Evolutionary conservation across 2,113 vertebrate species (phyloP), one percentile per base, ranked within the genome.

Genomic region (Syngnathus scovelli): DNA sequence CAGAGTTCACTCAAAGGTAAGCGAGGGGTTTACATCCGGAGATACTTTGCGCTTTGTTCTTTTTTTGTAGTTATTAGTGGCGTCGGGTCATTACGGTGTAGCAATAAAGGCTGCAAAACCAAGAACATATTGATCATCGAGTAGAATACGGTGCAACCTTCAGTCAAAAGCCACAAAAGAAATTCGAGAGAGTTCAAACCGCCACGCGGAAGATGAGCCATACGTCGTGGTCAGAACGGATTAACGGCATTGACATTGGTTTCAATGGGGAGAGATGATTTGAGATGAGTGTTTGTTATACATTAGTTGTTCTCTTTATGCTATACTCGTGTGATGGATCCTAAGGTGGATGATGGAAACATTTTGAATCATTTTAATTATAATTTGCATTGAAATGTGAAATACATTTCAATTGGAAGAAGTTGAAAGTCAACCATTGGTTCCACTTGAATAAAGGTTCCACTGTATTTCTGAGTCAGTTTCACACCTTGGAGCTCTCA

Each of bases 1-100:
- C 86, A 83, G 84, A 87, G 88, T 90, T 90, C 90, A 91, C 76
- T 66, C 78, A 85, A 78, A 91, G 88, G 89, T 91, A 88, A 88
- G 67, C 71, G 77, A 65, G 78, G 78, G 85, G 79, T 84, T 80
- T 81, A 59, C 79, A 71, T 82, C 86, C 85, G 79, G 60, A 85
- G 81, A 80, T 77, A 9, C 64, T 56, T 79, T 80, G 68, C 66
- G 65, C 78, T 89, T 89, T 89, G 74, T 86, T 86, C 88, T 88
- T 38, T 6, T 56, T 62, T 58, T 33, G 74, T 65, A 36, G 4
- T 61, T 65, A 59, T 55, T 68, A 36, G 61, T 78, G 65, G 39
- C 70, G 61, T 61, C 23, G 46, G 55, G 63, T 67, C 11, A 7
- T 56, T 33, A 56, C 23, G 1, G 27, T 36, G 16, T 15, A 33